phyloP scores from a whole-genome alignment of 1,140 invertebrate species.

The Leucophenga varia region DNA sequence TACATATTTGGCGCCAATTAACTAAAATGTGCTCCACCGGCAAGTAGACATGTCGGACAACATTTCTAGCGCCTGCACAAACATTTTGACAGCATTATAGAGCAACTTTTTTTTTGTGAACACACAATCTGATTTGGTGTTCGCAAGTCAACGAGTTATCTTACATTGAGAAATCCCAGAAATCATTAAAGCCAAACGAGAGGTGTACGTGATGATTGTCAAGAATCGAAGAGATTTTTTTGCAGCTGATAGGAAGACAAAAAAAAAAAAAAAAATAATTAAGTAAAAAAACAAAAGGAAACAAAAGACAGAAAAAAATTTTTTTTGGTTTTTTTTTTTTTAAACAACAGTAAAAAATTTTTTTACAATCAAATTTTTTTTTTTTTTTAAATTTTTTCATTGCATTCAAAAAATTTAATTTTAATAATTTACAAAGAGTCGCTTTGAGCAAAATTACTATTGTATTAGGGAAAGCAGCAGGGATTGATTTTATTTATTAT shows the following conservation, averaged over 20 bases:
- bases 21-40: conserved; percentile 22
- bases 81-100: conserved; percentile 10
- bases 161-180: conserved; percentile 37
- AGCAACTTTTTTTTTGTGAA: conserved; percentile 4
- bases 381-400: too few relatives aligned
- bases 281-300: neutral
- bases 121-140: too few relatives aligned
- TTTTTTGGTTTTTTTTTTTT: conserved; percentile 41
- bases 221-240: neutral
- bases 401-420: too few relatives aligned
- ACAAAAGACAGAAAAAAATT: neutral
- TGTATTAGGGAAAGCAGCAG: too few relatives aligned
- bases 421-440: conserved; percentile 2
- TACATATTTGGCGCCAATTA: conserved; percentile 37
- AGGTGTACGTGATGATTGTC: conserved; percentile 36
- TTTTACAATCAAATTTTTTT: too few relatives aligned
- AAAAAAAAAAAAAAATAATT: neutral
- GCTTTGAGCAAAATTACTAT: conserved; percentile 26
- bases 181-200: conserved; percentile 40
- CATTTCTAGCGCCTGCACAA: too few relatives aligned
- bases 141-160: conserved; percentile 25
- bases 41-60: too few relatives aligned
- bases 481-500: too few relatives aligned
- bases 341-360: too few relatives aligned
- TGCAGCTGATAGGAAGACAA: too few relatives aligned